A percentile compares a stretch with the other conserved stretches of the same genome.
These are phyloP conservation scores for Criorhina ranunculi DNA, from an alignment of 2,888 invertebrate species.

Conservation along the genomic window DNA sequence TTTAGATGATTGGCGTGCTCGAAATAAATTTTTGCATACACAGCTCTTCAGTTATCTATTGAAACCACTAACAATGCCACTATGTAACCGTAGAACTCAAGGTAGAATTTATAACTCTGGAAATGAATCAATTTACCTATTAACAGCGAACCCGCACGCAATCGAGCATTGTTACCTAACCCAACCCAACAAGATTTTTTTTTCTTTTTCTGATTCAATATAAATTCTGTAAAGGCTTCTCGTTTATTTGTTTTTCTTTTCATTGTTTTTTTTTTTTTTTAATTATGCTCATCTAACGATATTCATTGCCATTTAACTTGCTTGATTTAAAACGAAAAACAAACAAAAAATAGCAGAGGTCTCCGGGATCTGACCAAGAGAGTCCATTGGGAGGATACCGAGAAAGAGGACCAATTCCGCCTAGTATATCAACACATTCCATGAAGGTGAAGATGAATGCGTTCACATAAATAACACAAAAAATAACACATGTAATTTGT, in stretches of 20 bases:
- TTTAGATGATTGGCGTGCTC: conserved; percentile 4
- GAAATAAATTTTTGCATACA: conserved; percentile 18
- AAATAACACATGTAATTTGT: conserved; percentile 28
- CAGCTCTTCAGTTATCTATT: conserved; percentile 18
- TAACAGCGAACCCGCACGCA: conserved; percentile 64
- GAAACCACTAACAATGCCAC: conserved; percentile 17
- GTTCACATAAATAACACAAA: conserved; percentile 42
- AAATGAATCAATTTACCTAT: conserved; percentile 18
- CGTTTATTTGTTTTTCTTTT: conserved; percentile 36
- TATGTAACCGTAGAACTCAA: conserved; percentile 21
- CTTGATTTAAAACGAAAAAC: conserved; percentile 59
- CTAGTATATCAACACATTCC: conserved; percentile 89
- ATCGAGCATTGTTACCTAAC: conserved; percentile 17
- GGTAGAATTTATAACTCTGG: conserved; percentile 8
- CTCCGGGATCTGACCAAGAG: conserved; percentile 85
- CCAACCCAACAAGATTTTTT: conserved; percentile 32
- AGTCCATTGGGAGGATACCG: conserved; percentile 85
- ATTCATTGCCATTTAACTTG: conserved; percentile 62
- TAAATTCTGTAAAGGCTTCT: conserved; percentile 27
- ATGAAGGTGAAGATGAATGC: conserved; percentile 87
- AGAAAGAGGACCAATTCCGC: conserved; percentile 86
- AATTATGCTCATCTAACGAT: conserved; percentile 61
- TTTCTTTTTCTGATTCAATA: conserved; percentile 5
- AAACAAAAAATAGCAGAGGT: conserved; percentile 81
- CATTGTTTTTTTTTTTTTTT: conserved; percentile 41